Evolutionary conservation across 2,888 invertebrate species (phyloP), one percentile per base, ranked within the genome.

Genomic region (Smittia sp.): DNA sequence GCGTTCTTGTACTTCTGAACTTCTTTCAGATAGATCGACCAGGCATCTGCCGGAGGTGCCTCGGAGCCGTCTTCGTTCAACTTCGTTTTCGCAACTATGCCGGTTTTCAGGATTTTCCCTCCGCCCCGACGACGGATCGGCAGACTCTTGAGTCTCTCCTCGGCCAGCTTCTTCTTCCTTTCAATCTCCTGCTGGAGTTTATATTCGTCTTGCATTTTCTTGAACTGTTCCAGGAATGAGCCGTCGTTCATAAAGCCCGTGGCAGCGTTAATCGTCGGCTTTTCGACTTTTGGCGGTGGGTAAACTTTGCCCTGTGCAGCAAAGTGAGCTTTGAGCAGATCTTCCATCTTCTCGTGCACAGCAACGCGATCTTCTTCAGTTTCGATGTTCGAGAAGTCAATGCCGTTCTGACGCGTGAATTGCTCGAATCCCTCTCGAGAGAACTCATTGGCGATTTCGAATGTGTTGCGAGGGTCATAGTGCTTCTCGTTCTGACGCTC

Each of bases 11-110:
- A 96, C 79, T 92, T 92, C 79, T 93, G 91, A 18, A 96, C 96
- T 86, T 96, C 96, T 75, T 92, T 92, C 89, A 96, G 90, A 80
- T 96, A 96, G 25, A 94, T 86, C 0, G 94, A 91, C 96, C 96
- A 96, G 13, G 95, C 94, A 82, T 96, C 95, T 79, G 91, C 92
- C 0, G 46, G 15, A 13, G 90, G 89, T 76, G 85, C 84, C 24
- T 80, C 80, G 20, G 69, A 70, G 41, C 78, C 79, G 13, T 78
- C 86, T 18, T 84, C 83, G 22, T 18, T 20, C 20, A 87, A 86
- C 80, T 90, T 91, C 65, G 88, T 87, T 80, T 96, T 96, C 78
- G 94, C 92, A 52, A 96, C 95, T 80, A 94, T 85, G 52, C 95
- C 95, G 65, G 94, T 95, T 83, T 94, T 94, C 18, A 96, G 84